phyloP scores from a whole-genome alignment of 2,113 vertebrate genomes.

The Oriolus oriolus region DNA sequence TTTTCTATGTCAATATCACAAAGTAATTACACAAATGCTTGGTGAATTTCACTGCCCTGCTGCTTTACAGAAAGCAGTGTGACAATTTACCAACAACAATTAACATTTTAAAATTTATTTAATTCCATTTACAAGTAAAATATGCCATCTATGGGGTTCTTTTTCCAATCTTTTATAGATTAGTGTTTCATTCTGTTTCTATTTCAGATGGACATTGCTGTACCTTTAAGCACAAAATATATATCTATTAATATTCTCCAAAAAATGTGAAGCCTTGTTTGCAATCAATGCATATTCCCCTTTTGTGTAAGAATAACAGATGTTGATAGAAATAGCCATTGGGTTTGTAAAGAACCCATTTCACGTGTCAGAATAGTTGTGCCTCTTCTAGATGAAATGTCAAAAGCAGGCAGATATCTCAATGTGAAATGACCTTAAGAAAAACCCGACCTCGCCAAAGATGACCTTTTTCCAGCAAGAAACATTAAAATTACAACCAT shows the following conservation, averaged over 20 bases:
- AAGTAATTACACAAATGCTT: constrained; percentile 16
- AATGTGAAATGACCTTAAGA: constrained; percentile 76
- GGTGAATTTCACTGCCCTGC: constrained; percentile 6
- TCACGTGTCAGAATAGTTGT: constrained; percentile 73
- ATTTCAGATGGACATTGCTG: background rate
- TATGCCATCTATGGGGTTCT: background rate
- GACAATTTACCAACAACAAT: background rate
- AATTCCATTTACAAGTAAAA: background rate
- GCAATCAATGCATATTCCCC: constrained; percentile 64
- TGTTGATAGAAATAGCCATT: constrained; percentile 74
- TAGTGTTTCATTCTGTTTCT: background rate
- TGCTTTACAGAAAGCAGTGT: constrained; percentile 1
- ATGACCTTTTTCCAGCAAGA: constrained; percentile 73
- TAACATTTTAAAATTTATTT: background rate
- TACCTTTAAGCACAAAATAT: constrained; percentile 56
- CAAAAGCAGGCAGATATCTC: constrained; percentile 71
- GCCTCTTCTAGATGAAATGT: constrained; percentile 70
- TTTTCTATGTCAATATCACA: background rate
- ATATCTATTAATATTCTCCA: constrained; percentile 36
- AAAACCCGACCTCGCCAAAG: constrained; percentile 70
- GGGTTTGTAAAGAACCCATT: constrained; percentile 75
- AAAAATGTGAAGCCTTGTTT: constrained; percentile 38
- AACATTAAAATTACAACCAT: constrained; percentile 73
- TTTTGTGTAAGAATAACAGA: constrained; percentile 67
- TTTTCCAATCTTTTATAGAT: background rate